Base-by-base conservation (phyloP, 1,140 invertebrate genomes). In the Lerema accius region DNA sequence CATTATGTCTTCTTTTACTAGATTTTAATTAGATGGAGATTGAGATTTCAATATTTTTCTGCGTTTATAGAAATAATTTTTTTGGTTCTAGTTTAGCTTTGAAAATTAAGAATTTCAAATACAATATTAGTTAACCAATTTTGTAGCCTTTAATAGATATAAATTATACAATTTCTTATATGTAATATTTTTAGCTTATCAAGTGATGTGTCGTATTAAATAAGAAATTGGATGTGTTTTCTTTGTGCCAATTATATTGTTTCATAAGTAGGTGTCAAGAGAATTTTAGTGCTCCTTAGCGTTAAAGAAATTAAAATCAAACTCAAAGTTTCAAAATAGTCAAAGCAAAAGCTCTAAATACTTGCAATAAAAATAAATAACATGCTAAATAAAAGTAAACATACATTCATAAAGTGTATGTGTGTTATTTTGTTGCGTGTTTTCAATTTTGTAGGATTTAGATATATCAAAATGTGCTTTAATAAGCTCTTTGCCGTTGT, bases 261-360 rank as follows among this genome's bases (percentile, higher is more conserved):
- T 19, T 17, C 3, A 10, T 42, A 11, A n/a, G 13, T 43, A 43
- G 13, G 40, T 19, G n/a, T 19, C 9, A 46, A 13, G 16, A 17
- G 19, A 46, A 32, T 32, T 39, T 61, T 7, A 11, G 58, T 61
- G 43, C 58, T 40, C 32, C 45, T 61, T 61, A 40, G 35, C 48
- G 45, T 16, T 40, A 19, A 46, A 19, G 19, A 16, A 48, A 40
- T 49, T 16, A 5, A 23, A 23, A 23, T 3, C 40, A 11, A 48
- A 40, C 9, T 0, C 9, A 64, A 58, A 58, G n/a, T 51, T 28
- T 28, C 11, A 65, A 7, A 32, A 32, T 32, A 32, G 9, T 42
- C 61, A 76, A 77, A 81, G 78, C 77, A 78, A 73, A 83, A 84
- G 81, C 81, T 49, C 66, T 74, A 78, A 56, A 67, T 73, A 73